Evolutionary conservation across 2,113 vertebrate genomes (phyloP).

Genomic region (Ploceus nigricollis): DNA sequence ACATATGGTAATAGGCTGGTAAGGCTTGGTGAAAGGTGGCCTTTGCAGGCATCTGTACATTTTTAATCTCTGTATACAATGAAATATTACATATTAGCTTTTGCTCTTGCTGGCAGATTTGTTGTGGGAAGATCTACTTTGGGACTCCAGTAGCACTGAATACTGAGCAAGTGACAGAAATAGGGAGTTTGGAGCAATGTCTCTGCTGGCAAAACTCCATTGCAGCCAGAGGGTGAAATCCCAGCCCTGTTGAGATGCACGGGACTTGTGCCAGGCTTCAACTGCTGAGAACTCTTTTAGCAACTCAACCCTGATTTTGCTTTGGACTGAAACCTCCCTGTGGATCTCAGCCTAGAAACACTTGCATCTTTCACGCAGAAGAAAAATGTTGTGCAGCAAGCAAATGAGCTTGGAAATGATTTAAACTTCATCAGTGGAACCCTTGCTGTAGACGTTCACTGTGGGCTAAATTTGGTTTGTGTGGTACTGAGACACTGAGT

Average conservation of each 20-base stretch:
- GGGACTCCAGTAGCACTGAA: not conserved
- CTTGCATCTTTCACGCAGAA: not conserved
- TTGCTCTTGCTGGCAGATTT: not conserved
- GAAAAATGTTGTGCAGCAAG: not conserved
- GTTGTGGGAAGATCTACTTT: not conserved
- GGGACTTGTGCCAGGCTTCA: not conserved
- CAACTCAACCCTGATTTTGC: not conserved
- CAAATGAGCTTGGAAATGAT: not conserved
- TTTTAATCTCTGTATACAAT: not conserved
- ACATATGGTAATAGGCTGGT: not conserved
- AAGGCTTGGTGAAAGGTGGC: not conserved
- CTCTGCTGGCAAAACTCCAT: not conserved
- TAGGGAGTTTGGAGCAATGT: not conserved
- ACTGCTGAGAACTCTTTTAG: conserved; percentile 4
- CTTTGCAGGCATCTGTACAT: not conserved
- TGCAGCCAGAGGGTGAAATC: conserved; percentile 33
- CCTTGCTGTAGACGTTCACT: not conserved
- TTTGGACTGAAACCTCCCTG: conserved; percentile 2
- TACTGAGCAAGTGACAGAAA: not conserved
- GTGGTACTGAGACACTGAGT: not conserved
- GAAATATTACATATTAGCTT: not conserved
- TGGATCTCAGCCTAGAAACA: not conserved
- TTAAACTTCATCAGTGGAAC: not conserved
- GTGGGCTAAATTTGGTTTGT: not conserved
- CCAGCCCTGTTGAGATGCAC: not conserved